phyloP scores from a whole-genome alignment of 2,888 invertebrate species.

The Drosophila dives region DNA sequence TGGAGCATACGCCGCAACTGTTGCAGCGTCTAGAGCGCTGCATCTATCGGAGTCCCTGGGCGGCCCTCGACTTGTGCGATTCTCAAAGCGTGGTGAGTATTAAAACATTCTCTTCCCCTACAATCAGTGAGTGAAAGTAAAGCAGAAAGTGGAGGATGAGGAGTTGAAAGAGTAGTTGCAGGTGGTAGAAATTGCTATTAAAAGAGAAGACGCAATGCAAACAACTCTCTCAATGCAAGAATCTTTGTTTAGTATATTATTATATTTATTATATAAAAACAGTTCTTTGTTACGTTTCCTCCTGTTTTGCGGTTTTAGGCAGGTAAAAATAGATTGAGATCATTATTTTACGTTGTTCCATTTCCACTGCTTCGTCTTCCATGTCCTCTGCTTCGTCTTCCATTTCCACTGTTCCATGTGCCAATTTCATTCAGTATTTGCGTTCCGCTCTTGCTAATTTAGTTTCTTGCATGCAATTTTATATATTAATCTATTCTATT shows the following conservation, averaged over 20 bases:
- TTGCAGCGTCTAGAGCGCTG: conserved; percentile 83
- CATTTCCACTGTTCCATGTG: background rate
- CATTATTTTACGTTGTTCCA: background rate
- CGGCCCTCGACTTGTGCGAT: conserved; percentile 85
- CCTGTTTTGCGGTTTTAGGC: background rate
- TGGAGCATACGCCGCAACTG: conserved; percentile 83
- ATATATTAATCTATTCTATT: too few relatives aligned
- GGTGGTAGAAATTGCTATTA: background rate
- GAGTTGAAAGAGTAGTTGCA: background rate
- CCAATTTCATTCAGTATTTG: background rate
- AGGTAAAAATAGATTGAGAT: background rate
- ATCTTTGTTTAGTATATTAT: background rate
- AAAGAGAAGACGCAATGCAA: background rate
- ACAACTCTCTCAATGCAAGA: background rate
- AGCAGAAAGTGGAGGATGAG: background rate
- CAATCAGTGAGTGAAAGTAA: background rate
- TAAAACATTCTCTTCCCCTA: background rate
- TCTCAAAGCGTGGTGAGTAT: conserved; percentile 81
- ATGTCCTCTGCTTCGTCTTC: background rate
- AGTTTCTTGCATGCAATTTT: background rate
- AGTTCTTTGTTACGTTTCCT: too few relatives aligned
- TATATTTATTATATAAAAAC: too few relatives aligned
- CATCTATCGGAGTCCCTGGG: conserved; percentile 84
- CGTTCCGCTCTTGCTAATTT: background rate
- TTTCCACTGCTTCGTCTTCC: background rate